These are phyloP conservation scores for Synaphobranchus kaupii DNA, from an alignment of 2,797 vertebrate species.

Conservation along the genomic window DNA sequence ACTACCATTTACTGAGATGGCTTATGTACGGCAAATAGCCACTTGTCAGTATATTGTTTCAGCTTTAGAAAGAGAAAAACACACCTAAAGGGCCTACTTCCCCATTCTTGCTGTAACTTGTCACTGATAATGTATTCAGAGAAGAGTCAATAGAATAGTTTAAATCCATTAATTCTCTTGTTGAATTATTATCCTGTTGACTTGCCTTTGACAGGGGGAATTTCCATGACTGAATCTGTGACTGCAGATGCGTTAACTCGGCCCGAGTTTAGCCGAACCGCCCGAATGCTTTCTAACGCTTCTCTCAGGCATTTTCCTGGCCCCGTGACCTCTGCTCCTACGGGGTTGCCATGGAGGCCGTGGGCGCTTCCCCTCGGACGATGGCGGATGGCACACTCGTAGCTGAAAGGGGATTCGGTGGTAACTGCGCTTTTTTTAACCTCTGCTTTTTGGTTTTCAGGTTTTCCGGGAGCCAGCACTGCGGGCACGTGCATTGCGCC, in stretches of 20 bases:
- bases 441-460: slow-evolving; percentile 65
- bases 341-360: not conserved
- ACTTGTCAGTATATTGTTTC: not conserved
- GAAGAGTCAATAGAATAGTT: not conserved
- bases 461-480: slow-evolving; percentile 99
- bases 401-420: not conserved
- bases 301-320: not conserved
- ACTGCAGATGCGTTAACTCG: not conserved
- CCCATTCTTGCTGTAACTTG: not conserved
- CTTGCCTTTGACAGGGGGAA: not conserved
- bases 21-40: not conserved
- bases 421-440: not conserved
- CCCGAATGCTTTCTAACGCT: not conserved
- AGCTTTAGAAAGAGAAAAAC: not conserved
- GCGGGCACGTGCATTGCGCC: slow-evolving; percentile 96
- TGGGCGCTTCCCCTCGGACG: not conserved
- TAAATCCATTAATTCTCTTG: not conserved
- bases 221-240: not conserved
- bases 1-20: not conserved
- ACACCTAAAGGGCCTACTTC: not conserved
- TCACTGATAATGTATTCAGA: slow-evolving; percentile 4
- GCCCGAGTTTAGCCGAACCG: not conserved
- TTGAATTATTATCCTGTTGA: slow-evolving; percentile 8
- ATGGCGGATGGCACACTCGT: not conserved
- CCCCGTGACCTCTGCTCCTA: not conserved